A percentile compares a stretch with the other conserved stretches of the same genome.
Evolutionary conservation across 2,113 vertebrate species (phyloP).

Genomic region (Actenoides lindsayi): DNA sequence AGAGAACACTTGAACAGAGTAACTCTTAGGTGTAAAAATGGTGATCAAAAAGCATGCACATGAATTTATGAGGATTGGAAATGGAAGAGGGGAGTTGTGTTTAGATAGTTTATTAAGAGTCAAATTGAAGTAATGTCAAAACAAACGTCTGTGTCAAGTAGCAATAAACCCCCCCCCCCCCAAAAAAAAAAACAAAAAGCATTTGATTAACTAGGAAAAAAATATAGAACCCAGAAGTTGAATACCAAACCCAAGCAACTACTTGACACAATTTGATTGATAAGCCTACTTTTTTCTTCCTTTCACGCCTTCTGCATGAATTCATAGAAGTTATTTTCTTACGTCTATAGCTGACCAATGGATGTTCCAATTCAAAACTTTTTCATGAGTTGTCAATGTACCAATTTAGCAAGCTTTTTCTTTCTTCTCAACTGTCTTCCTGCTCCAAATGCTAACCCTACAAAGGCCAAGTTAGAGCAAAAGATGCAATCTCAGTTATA

Average conservation of each 20-base stretch:
- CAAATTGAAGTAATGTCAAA: neutral
- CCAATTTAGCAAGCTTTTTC: neutral
- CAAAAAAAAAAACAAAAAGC: neutral
- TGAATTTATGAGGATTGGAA: neutral
- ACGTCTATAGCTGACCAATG: neutral
- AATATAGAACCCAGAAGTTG: neutral
- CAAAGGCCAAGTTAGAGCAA: neutral
- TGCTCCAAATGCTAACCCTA: neutral
- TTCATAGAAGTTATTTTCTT: neutral
- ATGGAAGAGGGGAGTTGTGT: neutral
- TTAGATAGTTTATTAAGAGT: neutral
- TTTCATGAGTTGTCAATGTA: neutral
- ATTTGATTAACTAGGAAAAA: neutral
- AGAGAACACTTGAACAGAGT: neutral
- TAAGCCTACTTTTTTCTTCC: neutral
- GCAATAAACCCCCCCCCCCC: too few species aligned
- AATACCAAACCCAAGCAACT: neutral
- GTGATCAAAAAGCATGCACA: neutral
- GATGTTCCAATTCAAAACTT: neutral
- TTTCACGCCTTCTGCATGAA: neutral
- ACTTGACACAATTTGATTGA: neutral
- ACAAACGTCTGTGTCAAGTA: neutral
- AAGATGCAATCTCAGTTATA: neutral
- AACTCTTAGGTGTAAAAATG: neutral
- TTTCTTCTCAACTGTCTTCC: neutral